phyloP scores from a whole-genome alignment of 2,113 vertebrate species.

The Mastomys coucha region DNA sequence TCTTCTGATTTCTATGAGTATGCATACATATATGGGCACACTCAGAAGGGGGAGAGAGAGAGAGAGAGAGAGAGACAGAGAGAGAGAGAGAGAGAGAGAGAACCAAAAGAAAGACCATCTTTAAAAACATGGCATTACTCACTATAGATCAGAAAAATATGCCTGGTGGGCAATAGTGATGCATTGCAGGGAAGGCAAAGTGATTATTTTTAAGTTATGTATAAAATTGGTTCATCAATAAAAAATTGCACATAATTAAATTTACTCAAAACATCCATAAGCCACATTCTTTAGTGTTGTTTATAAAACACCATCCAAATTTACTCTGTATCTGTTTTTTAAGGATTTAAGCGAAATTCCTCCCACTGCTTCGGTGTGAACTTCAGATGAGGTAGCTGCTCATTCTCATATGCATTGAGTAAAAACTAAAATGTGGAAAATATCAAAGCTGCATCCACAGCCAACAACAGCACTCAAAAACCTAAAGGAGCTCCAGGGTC shows the following conservation, averaged over 20 bases:
- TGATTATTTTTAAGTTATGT: background rate
- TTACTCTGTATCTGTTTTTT: background rate
- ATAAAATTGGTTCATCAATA: background rate
- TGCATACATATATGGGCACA: background rate
- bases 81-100: background rate
- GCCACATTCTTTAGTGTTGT: background rate
- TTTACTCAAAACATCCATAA: background rate
- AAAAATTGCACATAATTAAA: background rate
- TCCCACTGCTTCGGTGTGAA: background rate
- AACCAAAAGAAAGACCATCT: background rate
- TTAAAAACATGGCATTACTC: background rate
- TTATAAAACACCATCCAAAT: slow-evolving; percentile 17
- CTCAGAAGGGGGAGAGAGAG: background rate
- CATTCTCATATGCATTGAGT: background rate
- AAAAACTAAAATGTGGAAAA: background rate
- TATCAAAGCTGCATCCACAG: background rate
- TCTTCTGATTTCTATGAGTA: background rate
- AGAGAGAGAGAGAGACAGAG: background rate
- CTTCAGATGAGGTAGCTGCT: background rate
- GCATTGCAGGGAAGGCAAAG: background rate
- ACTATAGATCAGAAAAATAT: background rate
- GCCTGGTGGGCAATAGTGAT: background rate
- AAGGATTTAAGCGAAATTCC: slow-evolving; percentile 7
- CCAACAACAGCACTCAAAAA: background rate
- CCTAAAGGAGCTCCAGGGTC: background rate